phyloP scores from a whole-genome alignment of 1,140 invertebrate species.

The Diabrotica undecimpunctata region DNA sequence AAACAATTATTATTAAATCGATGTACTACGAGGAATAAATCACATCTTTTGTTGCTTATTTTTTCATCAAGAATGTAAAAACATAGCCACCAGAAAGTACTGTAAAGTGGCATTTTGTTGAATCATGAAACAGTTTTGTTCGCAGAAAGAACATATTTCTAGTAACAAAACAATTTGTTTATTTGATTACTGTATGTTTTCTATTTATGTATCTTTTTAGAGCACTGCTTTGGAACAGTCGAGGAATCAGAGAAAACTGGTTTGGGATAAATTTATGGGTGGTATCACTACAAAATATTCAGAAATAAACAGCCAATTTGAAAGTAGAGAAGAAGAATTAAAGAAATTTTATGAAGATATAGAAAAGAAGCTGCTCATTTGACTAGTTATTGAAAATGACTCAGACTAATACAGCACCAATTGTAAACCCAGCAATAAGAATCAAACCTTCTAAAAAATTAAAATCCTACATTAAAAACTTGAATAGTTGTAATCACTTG shows the following conservation, averaged over 20 bases:
- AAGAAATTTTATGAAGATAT: constrained; percentile 21
- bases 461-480: constrained; percentile 29
- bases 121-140: too few relatives aligned
- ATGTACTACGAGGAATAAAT: too few relatives aligned
- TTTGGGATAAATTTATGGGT: constrained; percentile 26
- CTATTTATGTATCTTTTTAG: background rate
- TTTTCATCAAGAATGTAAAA: too few relatives aligned
- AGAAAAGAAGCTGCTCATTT: constrained; percentile 22
- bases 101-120: too few relatives aligned
- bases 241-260: constrained; percentile 19
- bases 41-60: too few relatives aligned
- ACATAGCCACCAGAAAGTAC: too few relatives aligned
- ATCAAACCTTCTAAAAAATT: constrained; percentile 36
- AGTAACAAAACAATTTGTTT: too few relatives aligned
- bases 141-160: too few relatives aligned
- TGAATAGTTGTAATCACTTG: constrained; percentile 30
- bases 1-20: too few relatives aligned
- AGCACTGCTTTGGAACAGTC: constrained; percentile 11
- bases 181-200: too few relatives aligned
- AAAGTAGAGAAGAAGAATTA: constrained; percentile 20
- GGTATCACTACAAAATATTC: constrained; percentile 23
- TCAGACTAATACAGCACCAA: constrained; percentile 23
- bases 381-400: constrained; percentile 22
- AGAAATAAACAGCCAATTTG: constrained; percentile 24
- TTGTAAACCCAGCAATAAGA: constrained; percentile 29